Conservation (phyloP, 2,888 invertebrate species). For the Pocota personata region DNA sequence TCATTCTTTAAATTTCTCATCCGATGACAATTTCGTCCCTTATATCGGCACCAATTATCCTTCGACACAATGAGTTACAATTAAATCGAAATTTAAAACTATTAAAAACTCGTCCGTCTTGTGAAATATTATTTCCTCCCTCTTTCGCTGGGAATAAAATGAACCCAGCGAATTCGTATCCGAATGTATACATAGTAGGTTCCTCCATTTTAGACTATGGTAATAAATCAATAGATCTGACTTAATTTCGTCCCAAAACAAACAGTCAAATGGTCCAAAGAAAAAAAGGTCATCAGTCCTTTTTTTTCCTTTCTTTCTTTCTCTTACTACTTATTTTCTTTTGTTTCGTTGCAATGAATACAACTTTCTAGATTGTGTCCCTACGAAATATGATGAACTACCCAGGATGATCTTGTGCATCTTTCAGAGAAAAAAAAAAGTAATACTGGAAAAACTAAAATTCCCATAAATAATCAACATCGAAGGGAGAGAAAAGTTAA, state of each 20-base stretch:
- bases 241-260: conserved; percentile 70
- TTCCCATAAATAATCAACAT: conserved; percentile 71
- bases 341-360: conserved; percentile 48
- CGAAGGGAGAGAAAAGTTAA: conserved; percentile 60
- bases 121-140: conserved; percentile 59
- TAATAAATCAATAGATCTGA: conserved; percentile 70
- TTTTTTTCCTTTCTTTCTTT: conserved; percentile 2
- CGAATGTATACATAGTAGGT: conserved; percentile 23
- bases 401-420: conserved; percentile 60
- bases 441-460: conserved; percentile 62
- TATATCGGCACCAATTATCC: conserved; percentile 39
- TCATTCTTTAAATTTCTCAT: not conserved
- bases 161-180: not conserved
- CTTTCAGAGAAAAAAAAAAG: conserved; percentile 23
- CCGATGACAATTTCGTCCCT: not conserved
- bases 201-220: conserved; percentile 10
- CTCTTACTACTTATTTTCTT: conserved; percentile 7
- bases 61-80: conserved; percentile 41
- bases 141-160: conserved; percentile 11
- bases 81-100: conserved; percentile 53
- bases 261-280: conserved; percentile 50
- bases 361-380: conserved; percentile 59
- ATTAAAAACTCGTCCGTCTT: conserved; percentile 68
- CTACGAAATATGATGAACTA: conserved; percentile 68
- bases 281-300: conserved; percentile 52